Base-by-base conservation (phyloP, 2,797 vertebrate genomes). In the Scyliorhinus canicula region DNA sequence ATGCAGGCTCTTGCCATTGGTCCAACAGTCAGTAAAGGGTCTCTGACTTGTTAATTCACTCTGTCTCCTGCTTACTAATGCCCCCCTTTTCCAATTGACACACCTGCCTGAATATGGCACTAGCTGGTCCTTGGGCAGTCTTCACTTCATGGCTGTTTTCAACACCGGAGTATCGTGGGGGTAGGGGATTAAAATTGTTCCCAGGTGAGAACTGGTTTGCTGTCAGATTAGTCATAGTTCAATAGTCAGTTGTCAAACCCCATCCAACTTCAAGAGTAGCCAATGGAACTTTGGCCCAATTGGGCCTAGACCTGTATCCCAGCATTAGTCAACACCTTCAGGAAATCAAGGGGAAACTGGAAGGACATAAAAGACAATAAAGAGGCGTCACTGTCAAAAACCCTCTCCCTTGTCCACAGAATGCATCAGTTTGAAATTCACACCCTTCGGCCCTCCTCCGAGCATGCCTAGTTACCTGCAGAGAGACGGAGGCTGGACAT, bases 401-500 rank as follows among this genome's bases (percentile, higher is more conserved):
- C 5, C 35, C 67, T 9, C 82, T 63, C 35, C 40, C 95, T 95
- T 77, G 86, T 40, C 55, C 16, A 26, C 84, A 40, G 57, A 65
- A 24, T 91, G 60, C 52, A 88, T 57, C 4, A 31, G 55, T 14
- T 57, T 88, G 31, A 35, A 52, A 57, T 57, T 57, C 74, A 35
- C 6, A 26, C 14, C 95, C 3, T 5, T 28, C 26, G 12, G 14
- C 44, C 55, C 65, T 44, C 44, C 24, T 40, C n/a, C 95, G 0
- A 44, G 11, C 95, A 31, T 26, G 24, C 57, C 77, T 6, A 24
- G 52, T 69, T 96, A 99, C 99, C 98, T 98, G 97, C 98, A 69
- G 97, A 97, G 95, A 98, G 98, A 95, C 98, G 97, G 95, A 99
- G 97, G 63, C 98, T 98, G 4, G 98, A 98, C 98, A 99, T 99